Evolutionary conservation across 2,113 vertebrate genomes (phyloP).

Genomic region (Vulpes ferrilata): DNA sequence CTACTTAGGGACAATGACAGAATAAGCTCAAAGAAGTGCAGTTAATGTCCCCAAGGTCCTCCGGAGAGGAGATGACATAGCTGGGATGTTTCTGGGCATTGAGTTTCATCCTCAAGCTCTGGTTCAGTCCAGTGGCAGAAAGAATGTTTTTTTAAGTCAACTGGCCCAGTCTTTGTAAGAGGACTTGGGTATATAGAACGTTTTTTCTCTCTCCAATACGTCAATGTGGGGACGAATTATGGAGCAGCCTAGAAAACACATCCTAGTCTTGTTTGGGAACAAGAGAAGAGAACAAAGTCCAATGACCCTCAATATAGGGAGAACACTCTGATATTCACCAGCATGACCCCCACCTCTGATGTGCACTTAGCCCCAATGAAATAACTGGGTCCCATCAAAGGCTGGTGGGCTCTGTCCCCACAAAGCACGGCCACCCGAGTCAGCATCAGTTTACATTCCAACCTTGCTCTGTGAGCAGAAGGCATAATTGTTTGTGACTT

Average conservation of each 20-base stretch:
- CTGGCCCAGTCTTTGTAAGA: not conserved
- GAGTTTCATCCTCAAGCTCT: not conserved
- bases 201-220: not conserved
- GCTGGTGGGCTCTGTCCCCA: rapidly evolving
- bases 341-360: rapidly evolving
- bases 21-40: not conserved
- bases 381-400: not conserved
- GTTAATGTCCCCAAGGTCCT: too few species aligned
- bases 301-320: not conserved
- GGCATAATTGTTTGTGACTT: not conserved
- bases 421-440: not conserved
- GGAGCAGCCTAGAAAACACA: not conserved
- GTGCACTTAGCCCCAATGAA: not conserved
- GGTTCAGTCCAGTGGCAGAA: not conserved
- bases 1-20: not conserved
- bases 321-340: not conserved
- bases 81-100: not conserved
- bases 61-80: not conserved
- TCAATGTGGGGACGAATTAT: not conserved
- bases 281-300: not conserved
- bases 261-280: too few species aligned
- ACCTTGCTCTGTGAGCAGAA: not conserved
- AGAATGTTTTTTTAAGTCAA: not conserved
- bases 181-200: not conserved
- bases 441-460: not conserved